Percentiles rank a stretch among this genome's conserved stretches.
Conservation (phyloP, 2,113 vertebrate species). For the Limanda limanda region DNA sequence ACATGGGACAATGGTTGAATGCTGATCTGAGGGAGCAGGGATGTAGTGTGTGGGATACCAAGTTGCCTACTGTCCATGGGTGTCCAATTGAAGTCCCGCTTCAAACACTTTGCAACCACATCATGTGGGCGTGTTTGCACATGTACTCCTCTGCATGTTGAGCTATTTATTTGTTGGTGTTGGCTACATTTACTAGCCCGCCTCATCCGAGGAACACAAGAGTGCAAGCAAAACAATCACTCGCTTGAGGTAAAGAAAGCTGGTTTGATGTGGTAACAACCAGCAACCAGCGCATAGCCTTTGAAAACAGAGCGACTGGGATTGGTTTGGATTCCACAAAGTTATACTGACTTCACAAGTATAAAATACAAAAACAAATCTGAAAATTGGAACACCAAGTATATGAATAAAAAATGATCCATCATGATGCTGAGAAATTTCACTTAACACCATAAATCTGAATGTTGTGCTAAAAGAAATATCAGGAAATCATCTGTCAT, state of each 20-base stretch:
- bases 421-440: no score
- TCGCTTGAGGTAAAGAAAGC: conserved; percentile 31
- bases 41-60: conserved; percentile 73
- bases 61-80: conserved; percentile 57
- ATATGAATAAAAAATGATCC: no score
- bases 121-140: conserved; percentile 79
- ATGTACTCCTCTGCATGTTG: conserved; percentile 66
- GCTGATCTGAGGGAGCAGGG: conserved; percentile 71
- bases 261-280: conserved; percentile 46
- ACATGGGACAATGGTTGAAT: conserved; percentile 67
- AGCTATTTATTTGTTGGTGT: conserved; percentile 71
- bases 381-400: no score
- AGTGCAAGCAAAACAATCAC: conserved; percentile 19
- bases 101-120: conserved; percentile 77
- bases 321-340: conserved; percentile 8
- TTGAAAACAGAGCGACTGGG: conserved; percentile 7
- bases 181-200: conserved; percentile 38
- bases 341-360: background rate
- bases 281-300: conserved; percentile 38
- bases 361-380: background rate
- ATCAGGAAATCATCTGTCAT: background rate
- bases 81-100: conserved; percentile 75
- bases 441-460: no score
- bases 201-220: conserved; percentile 44
- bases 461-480: background rate